A percentile compares a stretch with the other conserved stretches of the same genome.
These are phyloP conservation scores for Parauchenoglanis ngamensis DNA, from an alignment of 2,797 vertebrate genomes.

Conservation along the genomic window DNA sequence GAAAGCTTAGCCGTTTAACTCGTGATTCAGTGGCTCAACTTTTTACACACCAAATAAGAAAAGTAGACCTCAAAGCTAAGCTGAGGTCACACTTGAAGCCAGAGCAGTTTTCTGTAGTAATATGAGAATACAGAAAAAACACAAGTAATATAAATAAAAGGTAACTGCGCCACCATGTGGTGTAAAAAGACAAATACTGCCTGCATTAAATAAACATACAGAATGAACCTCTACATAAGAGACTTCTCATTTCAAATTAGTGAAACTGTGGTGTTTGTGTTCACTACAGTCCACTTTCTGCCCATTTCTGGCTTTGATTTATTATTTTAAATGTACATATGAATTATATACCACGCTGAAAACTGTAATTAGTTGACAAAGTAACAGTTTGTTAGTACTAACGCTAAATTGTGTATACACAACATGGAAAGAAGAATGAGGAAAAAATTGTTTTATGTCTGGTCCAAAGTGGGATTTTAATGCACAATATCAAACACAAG, in stretches of 20 bases:
- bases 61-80: background rate
- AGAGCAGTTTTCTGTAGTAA: background rate
- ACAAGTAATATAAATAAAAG: background rate
- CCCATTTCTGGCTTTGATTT: background rate
- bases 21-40: background rate
- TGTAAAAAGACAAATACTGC: background rate
- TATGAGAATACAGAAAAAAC: background rate
- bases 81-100: background rate
- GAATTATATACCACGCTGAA: background rate
- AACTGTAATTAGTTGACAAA: background rate
- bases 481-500: slow-evolving; percentile 48
- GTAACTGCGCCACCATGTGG: slow-evolving; percentile 14
- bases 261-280: background rate
- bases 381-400: background rate
- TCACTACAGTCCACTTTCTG: background rate
- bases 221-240: background rate
- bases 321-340: background rate
- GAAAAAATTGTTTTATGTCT: slow-evolving; percentile 22
- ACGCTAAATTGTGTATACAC: background rate
- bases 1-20: background rate
- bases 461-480: slow-evolving; percentile 45
- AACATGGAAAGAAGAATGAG: background rate
- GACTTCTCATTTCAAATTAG: background rate
- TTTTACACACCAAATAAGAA: background rate
- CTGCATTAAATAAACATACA: background rate